phyloP scores from a whole-genome alignment of 1,140 invertebrate genomes.

The Paraescarpia echinospica region DNA sequence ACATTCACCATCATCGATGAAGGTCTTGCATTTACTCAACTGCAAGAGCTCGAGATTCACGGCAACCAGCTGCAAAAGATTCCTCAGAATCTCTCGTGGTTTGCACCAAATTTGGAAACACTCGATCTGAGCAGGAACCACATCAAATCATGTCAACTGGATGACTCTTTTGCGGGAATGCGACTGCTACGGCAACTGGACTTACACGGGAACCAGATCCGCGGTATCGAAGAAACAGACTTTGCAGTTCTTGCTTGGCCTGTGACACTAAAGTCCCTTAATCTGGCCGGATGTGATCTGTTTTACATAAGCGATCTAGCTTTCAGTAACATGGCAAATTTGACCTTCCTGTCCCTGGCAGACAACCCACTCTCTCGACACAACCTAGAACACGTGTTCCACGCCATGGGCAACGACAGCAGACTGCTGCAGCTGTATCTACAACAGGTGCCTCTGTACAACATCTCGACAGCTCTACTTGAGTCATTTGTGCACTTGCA shows the following conservation, averaged over 20 bases:
- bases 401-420: constrained; percentile 9
- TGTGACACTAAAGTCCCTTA: constrained; percentile 17
- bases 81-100: constrained; percentile 22
- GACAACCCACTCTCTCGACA: constrained; percentile 21
- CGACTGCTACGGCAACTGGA: constrained; percentile 21
- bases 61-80: constrained; percentile 20
- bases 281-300: constrained; percentile 25
- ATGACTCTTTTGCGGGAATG: constrained; percentile 20
- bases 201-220: constrained; percentile 27
- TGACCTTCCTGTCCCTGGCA: constrained; percentile 22
- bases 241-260: constrained; percentile 11
- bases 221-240: constrained; percentile 21
- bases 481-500: constrained; percentile 17
- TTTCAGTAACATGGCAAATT: constrained; percentile 14
- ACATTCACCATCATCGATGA: constrained; percentile 18
- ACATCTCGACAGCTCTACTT: constrained; percentile 24
- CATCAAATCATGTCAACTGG: constrained; percentile 20
- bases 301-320: constrained; percentile 11
- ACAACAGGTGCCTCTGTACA: constrained; percentile 21
- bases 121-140: constrained; percentile 30
- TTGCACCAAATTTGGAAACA: constrained; percentile 25
- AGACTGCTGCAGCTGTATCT: constrained; percentile 26
- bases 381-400: constrained; percentile 20
- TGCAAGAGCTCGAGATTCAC: constrained; percentile 26
- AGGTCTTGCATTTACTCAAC: neutral